Base-by-base conservation (phyloP, 2,113 vertebrate genomes). In the Clarias magur region DNA sequence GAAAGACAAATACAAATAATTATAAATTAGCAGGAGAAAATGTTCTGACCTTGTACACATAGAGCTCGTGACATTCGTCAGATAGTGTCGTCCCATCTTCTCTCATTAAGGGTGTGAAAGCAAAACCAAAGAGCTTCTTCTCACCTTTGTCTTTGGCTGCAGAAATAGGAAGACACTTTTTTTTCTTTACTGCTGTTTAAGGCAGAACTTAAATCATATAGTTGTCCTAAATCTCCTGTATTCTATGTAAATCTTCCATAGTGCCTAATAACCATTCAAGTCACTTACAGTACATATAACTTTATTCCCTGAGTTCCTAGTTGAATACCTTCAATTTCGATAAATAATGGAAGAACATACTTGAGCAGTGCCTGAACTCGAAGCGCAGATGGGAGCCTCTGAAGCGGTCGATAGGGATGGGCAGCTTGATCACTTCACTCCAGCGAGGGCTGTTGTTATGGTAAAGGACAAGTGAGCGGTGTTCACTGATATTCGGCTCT, bases 301-400 rank as follows among this genome's bases (percentile, higher is more conserved):
- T 13, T 30, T 17, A 57, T 17, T 16, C 48, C n/a, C 25, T 38
- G 54, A 27, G 15, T 23, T 63, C 19, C 2, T 4, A 16, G 57
- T 3, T 42, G 34, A 82, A 42, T 59, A 21, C 34, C 7, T 57
- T 80, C 19, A 81, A 81, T 62, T 59, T 60, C 34, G 19, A 16
- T 13, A 80, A 19, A 59, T 59, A 27, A 80, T 34, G 57, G 4
- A 34, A 80, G 8, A 80, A 59, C 83, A 42, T 94, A 99, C 98
- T 99, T 90, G 98, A 99, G 92, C 98, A 99, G 91, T 99, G 98
- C 65, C 98, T 94, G 95, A 99, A 99, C 92, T 99, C 98, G n/a
- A 99, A 99, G 88, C 98, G 98, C 0, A 99, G 96, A 92, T 99
- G 98, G 34, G 97, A 98, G 0, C 98, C 98, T 21, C 98, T 95